phyloP scores from a whole-genome alignment of 2,888 invertebrate species.

The Sphecodes monilicornis region DNA sequence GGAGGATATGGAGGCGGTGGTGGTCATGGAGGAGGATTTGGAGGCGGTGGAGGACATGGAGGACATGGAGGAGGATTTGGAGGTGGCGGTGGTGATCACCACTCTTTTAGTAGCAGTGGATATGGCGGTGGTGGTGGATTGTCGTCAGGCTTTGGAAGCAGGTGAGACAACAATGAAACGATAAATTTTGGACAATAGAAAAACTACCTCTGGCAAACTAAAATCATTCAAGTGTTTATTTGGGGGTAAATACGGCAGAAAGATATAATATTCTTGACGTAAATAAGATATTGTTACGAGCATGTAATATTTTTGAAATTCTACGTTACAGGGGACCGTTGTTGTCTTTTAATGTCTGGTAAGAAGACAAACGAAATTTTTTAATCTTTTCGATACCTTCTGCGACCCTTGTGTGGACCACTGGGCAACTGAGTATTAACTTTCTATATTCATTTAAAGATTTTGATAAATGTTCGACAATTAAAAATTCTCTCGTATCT shows the following conservation, averaged over 20 bases:
- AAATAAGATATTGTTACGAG: neutral
- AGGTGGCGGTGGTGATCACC: slow-evolving; percentile 34
- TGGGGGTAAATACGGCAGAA: neutral
- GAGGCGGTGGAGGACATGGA: too few species aligned
- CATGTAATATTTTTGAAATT: neutral
- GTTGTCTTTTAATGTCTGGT: neutral
- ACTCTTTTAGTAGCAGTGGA: slow-evolving; percentile 14
- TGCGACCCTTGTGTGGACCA: neutral
- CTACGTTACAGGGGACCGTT: neutral
- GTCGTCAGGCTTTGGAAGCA: slow-evolving; percentile 74
- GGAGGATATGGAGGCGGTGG: slow-evolving; percentile 45
- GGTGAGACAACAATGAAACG: slow-evolving; percentile 58
- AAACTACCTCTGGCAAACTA: neutral
- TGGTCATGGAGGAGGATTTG: slow-evolving; percentile 42
- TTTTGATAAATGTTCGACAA: too few species aligned
- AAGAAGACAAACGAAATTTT: neutral
- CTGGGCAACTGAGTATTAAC: neutral
- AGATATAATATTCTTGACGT: neutral
- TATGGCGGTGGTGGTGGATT: slow-evolving; percentile 53
- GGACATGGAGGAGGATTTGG: slow-evolving; percentile 42
- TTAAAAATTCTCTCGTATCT: too few species aligned
- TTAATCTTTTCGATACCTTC: neutral
- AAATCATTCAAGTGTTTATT: neutral
- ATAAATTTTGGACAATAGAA: neutral
- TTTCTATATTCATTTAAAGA: too few species aligned